phyloP scores from a whole-genome alignment of 2,888 invertebrate species.

The Andrena camellia region DNA sequence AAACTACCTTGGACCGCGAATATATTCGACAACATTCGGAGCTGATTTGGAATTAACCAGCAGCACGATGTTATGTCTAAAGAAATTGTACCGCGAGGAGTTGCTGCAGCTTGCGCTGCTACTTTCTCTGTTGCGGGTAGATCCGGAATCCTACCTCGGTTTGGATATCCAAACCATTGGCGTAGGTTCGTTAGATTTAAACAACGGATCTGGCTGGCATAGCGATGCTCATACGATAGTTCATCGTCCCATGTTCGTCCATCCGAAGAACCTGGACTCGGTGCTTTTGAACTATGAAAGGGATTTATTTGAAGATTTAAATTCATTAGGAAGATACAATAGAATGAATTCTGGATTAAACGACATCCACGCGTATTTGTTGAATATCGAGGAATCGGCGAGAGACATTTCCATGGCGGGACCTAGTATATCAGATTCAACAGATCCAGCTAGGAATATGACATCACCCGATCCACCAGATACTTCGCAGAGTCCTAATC shows the following conservation, averaged over 20 bases:
- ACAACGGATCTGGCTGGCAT: conserved; percentile 90
- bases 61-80: conserved; percentile 90
- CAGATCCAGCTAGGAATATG: conserved; percentile 72
- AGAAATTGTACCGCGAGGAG: conserved; percentile 94
- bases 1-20: conserved; percentile 14
- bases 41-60: conserved; percentile 14
- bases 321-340: conserved; percentile 89
- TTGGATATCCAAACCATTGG: conserved; percentile 87
- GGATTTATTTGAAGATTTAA: conserved; percentile 90
- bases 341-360: conserved; percentile 86
- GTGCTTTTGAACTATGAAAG: conserved; percentile 90
- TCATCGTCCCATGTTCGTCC: conserved; percentile 88
- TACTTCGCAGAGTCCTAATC: conserved; percentile 71
- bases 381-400: conserved; percentile 86
- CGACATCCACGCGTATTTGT: conserved; percentile 88
- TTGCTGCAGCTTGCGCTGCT: conserved; percentile 93
- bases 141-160: conserved; percentile 90
- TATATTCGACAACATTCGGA: neutral
- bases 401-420: conserved; percentile 76
- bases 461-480: conserved; percentile 74
- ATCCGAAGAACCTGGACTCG: conserved; percentile 91
- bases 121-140: conserved; percentile 92
- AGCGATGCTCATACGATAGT: conserved; percentile 86
- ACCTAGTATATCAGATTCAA: conserved; percentile 73
- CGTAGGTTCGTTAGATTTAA: conserved; percentile 86